phyloP scores from a whole-genome alignment of 2,113 vertebrate genomes.

The Craseonycteris thonglongyai region DNA sequence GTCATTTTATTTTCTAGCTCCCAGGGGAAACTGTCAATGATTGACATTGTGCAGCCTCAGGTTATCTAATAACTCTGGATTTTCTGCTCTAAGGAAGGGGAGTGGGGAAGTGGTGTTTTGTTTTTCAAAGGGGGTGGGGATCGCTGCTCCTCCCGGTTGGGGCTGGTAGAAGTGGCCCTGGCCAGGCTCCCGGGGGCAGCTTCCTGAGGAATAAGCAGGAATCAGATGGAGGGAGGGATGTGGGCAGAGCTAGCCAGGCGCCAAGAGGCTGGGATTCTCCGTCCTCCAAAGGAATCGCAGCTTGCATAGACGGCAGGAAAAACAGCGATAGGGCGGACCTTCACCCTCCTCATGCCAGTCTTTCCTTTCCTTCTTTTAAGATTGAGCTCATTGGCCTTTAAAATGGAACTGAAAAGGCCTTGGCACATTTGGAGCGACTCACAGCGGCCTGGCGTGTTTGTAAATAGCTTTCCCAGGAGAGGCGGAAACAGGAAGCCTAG shows the following conservation, averaged over 20 bases:
- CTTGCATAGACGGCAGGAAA: not conserved
- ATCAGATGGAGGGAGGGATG: too few relatives aligned
- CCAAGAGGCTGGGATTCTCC: not conserved
- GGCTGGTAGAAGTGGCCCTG: not conserved
- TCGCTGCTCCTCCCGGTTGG: not conserved
- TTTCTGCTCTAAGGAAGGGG: slow-evolving; percentile 15
- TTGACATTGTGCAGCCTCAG: not conserved
- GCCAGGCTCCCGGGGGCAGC: fast-evolving
- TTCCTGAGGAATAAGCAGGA: not conserved
- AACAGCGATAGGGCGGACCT: fast-evolving
- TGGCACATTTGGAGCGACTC: not conserved
- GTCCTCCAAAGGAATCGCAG: not conserved
- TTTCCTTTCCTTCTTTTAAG: not conserved
- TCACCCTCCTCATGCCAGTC: not conserved
- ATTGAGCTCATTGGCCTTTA: not conserved
- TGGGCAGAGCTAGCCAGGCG: too few relatives aligned
- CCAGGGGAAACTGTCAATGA: not conserved
- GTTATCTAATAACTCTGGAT: not conserved
- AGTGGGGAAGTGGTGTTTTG: not conserved
- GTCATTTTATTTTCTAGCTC: not conserved
- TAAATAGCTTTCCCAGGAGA: slow-evolving; percentile 7
- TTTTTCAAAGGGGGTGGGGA: not conserved
- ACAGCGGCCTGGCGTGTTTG: not conserved
- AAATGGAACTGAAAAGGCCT: not conserved
- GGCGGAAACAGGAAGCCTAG: not conserved